Evolutionary conservation across 2,888 invertebrate genomes (phyloP).

Genomic region (Galerucella pusilla): DNA sequence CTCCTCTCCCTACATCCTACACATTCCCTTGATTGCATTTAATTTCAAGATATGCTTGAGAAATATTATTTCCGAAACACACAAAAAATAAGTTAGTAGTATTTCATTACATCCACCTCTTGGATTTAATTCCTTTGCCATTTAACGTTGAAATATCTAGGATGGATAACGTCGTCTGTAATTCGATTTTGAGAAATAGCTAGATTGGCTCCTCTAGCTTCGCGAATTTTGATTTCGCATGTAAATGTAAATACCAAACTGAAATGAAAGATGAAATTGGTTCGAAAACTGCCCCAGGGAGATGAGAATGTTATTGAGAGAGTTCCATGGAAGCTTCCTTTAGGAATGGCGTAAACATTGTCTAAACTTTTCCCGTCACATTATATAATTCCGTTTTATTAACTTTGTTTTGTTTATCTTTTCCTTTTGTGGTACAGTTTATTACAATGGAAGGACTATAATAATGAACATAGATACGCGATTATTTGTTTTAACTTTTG

Average conservation of each 20-base stretch:
- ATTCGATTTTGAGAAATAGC: conserved; percentile 43
- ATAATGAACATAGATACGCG: conserved; percentile 6
- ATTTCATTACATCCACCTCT: neutral
- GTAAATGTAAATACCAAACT: conserved; percentile 44
- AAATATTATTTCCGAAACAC: neutral
- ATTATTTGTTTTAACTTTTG: neutral
- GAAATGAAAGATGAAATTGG: conserved; percentile 48
- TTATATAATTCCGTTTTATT: conserved; percentile 21
- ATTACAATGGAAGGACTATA: conserved; percentile 10
- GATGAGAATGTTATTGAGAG: conserved; percentile 43
- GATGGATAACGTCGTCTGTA: conserved; percentile 28
- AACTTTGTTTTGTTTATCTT: conserved; percentile 23
- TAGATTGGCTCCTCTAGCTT: conserved; percentile 44
- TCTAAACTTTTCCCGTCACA: conserved; percentile 23
- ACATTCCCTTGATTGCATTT: too few relatives aligned
- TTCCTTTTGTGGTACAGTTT: conserved; percentile 15
- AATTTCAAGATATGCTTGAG: neutral
- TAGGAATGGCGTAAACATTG: conserved; percentile 29
- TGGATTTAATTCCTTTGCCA: conserved; percentile 37
- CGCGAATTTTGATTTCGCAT: conserved; percentile 43
- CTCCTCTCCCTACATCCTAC: too few relatives aligned
- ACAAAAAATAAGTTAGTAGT: neutral
- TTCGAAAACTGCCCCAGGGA: conserved; percentile 40
- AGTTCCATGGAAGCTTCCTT: conserved; percentile 33
- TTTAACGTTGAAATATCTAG: conserved; percentile 31